These are phyloP conservation scores for Aspidiotus destructor DNA, from an alignment of 2,888 invertebrate species.

Conservation along the genomic window DNA sequence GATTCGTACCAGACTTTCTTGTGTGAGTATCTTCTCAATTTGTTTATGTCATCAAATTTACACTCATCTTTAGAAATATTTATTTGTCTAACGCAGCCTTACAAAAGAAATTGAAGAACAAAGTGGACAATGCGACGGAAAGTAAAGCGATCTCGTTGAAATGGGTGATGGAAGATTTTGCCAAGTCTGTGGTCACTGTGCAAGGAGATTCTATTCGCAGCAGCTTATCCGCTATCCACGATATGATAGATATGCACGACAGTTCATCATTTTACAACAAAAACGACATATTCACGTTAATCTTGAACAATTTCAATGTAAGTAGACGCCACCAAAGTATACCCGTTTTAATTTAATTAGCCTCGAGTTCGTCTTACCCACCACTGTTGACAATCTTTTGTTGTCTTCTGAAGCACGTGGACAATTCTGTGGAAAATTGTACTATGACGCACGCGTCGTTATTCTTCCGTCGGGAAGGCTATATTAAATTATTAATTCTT, in stretches of 20 bases:
- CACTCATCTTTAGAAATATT: not conserved
- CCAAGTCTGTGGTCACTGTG: not conserved
- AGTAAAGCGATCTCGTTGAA: slow-evolving; percentile 11
- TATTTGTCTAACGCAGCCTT: slow-evolving; percentile 7
- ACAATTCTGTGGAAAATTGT: too few relatives aligned
- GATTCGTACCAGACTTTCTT: slow-evolving; percentile 13
- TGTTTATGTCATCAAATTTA: not conserved
- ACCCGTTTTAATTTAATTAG: too few relatives aligned
- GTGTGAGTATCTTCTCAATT: slow-evolving; percentile 2
- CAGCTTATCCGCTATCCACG: not conserved
- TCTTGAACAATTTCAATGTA: slow-evolving; percentile 27
- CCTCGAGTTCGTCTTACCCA: too few relatives aligned
- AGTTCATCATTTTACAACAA: slow-evolving; percentile 4
- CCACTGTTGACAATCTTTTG: too few relatives aligned
- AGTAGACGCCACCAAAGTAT: not conserved
- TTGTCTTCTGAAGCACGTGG: too few relatives aligned
- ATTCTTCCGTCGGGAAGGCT: too few relatives aligned
- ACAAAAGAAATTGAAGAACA: slow-evolving; percentile 13
- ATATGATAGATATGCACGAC: slow-evolving; percentile 5
- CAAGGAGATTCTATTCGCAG: not conserved
- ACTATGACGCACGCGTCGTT: too few relatives aligned
- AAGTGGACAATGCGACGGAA: slow-evolving; percentile 5
- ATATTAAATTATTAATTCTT: too few relatives aligned
- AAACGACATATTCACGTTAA: slow-evolving; percentile 16
- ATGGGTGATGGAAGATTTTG: not conserved